phyloP scores from a whole-genome alignment of 2,113 vertebrate genomes.

The Eretmochelys imbricata region DNA sequence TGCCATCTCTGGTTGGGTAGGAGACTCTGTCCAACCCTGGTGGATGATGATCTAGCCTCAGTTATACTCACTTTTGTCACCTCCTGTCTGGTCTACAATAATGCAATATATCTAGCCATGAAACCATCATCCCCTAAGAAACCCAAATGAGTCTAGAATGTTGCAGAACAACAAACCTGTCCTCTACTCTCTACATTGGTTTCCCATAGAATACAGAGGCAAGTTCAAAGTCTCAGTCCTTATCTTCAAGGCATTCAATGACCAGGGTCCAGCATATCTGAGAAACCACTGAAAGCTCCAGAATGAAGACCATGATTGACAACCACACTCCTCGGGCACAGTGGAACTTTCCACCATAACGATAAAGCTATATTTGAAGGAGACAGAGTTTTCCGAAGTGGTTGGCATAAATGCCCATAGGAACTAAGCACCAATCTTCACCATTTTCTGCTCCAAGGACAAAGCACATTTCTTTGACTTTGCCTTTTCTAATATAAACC shows the following conservation, averaged over 20 bases:
- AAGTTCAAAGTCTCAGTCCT: constrained; percentile 44
- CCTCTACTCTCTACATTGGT: background rate
- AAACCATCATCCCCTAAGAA: background rate
- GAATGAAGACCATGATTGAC: too few species aligned
- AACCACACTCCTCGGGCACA: too few species aligned
- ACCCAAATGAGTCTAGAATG: constrained; percentile 22
- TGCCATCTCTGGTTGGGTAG: background rate
- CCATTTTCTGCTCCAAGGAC: too few species aligned
- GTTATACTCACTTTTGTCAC: background rate
- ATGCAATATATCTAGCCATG: background rate
- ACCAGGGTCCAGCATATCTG: constrained; percentile 34
- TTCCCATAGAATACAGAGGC: constrained; percentile 46
- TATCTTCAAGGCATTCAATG: constrained; percentile 29
- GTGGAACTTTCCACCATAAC: too few species aligned
- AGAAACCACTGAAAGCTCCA: too few species aligned
- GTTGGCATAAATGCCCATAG: too few species aligned
- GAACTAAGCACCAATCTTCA: too few species aligned
- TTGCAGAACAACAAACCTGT: background rate
- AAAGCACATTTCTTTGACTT: too few species aligned
- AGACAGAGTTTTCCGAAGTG: too few species aligned
- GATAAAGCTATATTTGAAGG: too few species aligned
- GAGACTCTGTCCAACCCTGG: background rate
- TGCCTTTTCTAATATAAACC: too few species aligned
- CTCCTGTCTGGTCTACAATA: background rate
- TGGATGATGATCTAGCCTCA: background rate